A percentile compares a stretch with the other conserved stretches of the same genome.
phyloP scores from a whole-genome alignment of 2,113 vertebrate genomes.

The Grantiella picta region DNA sequence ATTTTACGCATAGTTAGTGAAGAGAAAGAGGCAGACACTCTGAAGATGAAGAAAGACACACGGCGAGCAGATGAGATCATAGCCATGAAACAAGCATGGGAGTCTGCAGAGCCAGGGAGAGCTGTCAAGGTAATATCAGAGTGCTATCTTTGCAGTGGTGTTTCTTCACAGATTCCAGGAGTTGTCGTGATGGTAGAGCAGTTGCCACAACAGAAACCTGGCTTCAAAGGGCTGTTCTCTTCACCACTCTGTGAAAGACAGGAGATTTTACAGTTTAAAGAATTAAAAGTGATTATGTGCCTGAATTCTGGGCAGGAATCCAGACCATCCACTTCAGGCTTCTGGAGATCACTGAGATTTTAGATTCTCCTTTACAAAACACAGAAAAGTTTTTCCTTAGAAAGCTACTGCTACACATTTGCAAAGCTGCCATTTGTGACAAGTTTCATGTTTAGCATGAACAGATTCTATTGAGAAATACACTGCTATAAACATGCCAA shows the following conservation, averaged over 20 bases:
- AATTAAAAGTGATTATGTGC: not conserved
- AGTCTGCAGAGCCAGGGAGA: conserved; percentile 82
- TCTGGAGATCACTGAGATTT: not conserved
- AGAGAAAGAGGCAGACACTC: conserved; percentile 59
- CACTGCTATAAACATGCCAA: not conserved
- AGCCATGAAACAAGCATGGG: conserved; percentile 88
- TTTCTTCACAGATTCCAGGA: not conserved
- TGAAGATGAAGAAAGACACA: conserved; percentile 83
- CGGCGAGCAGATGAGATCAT: conserved; percentile 82
- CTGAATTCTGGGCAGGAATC: not conserved
- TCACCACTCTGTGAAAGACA: not conserved
- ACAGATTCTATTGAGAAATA: not conserved
- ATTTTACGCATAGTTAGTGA: conserved; percentile 81
- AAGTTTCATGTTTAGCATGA: not conserved
- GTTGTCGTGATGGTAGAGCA: not conserved
- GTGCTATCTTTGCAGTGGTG: not conserved
- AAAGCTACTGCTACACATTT: not conserved
- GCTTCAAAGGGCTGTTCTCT: not conserved
- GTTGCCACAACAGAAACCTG: not conserved
- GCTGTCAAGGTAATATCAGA: conserved; percentile 76
- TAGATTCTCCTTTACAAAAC: not conserved
- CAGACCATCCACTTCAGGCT: not conserved
- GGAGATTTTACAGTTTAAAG: not conserved
- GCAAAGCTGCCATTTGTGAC: not conserved
- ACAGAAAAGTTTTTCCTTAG: not conserved